phyloP scores from a whole-genome alignment of 2,888 invertebrate genomes.

The Erebia aethiops region DNA sequence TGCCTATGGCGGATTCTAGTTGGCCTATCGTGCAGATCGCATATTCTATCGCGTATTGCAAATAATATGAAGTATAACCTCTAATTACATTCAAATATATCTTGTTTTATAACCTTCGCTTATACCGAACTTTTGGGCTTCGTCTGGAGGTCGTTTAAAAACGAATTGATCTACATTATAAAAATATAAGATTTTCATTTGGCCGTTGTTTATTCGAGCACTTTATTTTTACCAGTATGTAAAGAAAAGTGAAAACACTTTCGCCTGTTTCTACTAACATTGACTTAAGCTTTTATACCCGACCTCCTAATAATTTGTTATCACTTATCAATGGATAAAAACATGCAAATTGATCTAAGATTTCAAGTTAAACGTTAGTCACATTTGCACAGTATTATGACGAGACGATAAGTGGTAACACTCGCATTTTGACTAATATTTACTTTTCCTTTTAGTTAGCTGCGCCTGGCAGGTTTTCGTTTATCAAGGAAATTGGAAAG shows the following conservation, averaged over 20 bases:
- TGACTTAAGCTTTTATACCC: conserved; percentile 55
- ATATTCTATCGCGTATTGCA: no score
- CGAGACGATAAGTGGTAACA: not conserved
- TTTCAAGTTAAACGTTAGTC: not conserved
- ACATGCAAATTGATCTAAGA: conserved; percentile 8
- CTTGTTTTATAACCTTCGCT: no score
- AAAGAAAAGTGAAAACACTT: conserved; percentile 47
- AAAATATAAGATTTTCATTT: not conserved
- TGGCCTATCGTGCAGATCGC: no score
- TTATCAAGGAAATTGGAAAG: no score
- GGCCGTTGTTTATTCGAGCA: not conserved
- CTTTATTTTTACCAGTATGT: not conserved
- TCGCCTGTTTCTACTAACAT: conserved; percentile 61
- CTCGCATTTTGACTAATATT: conserved; percentile 4
- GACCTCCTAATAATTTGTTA: conserved; percentile 14
- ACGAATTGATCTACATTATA: not conserved
- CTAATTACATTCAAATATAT: no score
- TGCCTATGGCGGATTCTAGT: no score
- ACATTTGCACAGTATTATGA: conserved; percentile 4
- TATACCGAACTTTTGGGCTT: not conserved
- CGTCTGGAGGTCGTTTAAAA: not conserved
- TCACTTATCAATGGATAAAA: conserved; percentile 11
- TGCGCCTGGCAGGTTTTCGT: no score
- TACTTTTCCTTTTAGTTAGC: conserved; percentile 3
- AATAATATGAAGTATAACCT: no score